phyloP scores from a whole-genome alignment of 2,888 invertebrate genomes.

The Gisinianus flammeolus region DNA sequence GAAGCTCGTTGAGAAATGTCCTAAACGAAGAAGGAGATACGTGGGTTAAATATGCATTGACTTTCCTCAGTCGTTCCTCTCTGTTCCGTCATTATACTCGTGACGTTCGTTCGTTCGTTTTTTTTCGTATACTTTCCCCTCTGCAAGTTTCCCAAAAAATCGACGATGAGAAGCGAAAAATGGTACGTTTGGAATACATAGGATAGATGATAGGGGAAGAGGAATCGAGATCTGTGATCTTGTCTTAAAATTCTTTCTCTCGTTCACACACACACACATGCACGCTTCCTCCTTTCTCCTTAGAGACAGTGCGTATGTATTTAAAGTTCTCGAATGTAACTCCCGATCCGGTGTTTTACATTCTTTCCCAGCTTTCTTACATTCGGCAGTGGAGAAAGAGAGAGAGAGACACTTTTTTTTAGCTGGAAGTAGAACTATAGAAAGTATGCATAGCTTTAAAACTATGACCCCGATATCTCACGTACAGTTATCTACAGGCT shows the following conservation, averaged over 20 bases:
- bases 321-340: neutral
- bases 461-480: neutral
- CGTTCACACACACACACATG: neutral
- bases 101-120: neutral
- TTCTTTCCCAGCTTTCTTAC: neutral
- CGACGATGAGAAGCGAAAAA: neutral
- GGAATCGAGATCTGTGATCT: slow-evolving; percentile 13
- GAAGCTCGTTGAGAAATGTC: neutral
- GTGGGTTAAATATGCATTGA: neutral
- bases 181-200: neutral
- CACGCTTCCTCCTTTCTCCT: neutral
- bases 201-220: neutral
- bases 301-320: neutral
- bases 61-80: neutral
- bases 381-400: neutral
- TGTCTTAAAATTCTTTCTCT: neutral
- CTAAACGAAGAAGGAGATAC: neutral
- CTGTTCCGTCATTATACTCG: neutral
- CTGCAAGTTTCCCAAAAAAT: neutral
- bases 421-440: too few relatives aligned
- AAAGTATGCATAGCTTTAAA: neutral
- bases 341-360: neutral
- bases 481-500: too few relatives aligned
- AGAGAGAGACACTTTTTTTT: neutral
- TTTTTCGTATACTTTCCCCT: too few relatives aligned